A percentile compares a stretch with the other conserved stretches of the same genome.
Conservation (phyloP, 2,797 vertebrate species). For the Tapera naevia region DNA sequence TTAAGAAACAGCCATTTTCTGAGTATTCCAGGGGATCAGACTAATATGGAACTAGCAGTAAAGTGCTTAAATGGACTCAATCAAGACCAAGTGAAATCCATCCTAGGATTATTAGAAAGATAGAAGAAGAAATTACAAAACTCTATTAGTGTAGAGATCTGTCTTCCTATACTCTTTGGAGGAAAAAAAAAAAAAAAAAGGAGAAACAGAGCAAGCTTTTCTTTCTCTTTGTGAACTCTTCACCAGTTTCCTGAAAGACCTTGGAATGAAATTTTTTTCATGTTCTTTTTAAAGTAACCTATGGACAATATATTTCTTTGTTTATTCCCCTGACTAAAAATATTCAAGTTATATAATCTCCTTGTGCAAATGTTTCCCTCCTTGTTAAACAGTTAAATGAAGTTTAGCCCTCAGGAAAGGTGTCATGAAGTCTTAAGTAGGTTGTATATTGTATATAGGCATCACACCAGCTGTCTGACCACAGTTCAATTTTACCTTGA, state of each 20-base stretch:
- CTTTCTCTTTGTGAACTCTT: background rate
- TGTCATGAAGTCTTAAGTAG: background rate
- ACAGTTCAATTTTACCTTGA: background rate
- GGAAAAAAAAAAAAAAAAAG: background rate
- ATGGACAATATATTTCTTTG: background rate
- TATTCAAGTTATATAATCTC: background rate
- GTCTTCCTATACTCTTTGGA: background rate
- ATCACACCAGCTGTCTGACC: background rate
- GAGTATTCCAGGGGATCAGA: slow-evolving; percentile 38
- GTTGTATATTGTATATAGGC: background rate
- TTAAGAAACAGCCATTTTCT: slow-evolving; percentile 20
- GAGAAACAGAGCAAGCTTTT: background rate
- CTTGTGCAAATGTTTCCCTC: background rate
- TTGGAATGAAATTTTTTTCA: background rate
- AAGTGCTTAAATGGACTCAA: slow-evolving; percentile 27
- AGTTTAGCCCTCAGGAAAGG: background rate
- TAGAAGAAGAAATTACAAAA: slow-evolving; percentile 32
- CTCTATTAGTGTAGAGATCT: background rate
- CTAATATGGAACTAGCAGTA: slow-evolving; percentile 19
- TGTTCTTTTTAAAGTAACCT: background rate
- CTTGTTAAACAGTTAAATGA: background rate
- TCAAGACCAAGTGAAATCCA: slow-evolving; percentile 31
- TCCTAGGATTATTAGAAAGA: slow-evolving; percentile 26
- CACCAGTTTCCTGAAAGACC: background rate
- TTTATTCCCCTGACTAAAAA: background rate